Percentiles rank a stretch among this genome's conserved stretches.
Conservation (phyloP, 2,888 invertebrate genomes). For the Cheilosia scutellata region DNA sequence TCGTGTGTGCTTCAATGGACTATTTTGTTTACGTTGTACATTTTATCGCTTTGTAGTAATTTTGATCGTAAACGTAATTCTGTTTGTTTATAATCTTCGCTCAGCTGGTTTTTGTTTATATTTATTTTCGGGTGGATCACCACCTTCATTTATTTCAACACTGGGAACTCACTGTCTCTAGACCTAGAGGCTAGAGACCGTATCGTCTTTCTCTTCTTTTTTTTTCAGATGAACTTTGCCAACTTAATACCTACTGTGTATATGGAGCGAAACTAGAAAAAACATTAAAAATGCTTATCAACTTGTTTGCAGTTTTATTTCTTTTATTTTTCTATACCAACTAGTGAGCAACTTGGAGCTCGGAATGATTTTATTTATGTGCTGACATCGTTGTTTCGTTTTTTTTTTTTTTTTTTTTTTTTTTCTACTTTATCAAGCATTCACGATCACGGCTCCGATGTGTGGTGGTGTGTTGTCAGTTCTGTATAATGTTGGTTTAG, state of each 20-base stretch:
- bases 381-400: not conserved
- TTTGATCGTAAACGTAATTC: conserved; percentile 4
- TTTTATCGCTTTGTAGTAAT: not conserved
- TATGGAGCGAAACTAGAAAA: conserved; percentile 4
- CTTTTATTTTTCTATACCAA: not conserved
- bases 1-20: not conserved
- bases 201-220: not conserved
- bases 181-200: not conserved
- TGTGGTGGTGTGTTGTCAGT: conserved; percentile 10
- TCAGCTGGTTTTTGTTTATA: conserved; percentile 62
- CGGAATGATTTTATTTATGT: conserved; percentile 5
- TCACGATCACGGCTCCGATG: conserved; percentile 31
- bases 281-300: conserved; percentile 44
- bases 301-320: conserved; percentile 17
- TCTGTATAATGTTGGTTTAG: conserved; percentile 1
- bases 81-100: conserved; percentile 56
- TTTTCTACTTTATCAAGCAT: conserved; percentile 29
- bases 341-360: conserved; percentile 14
- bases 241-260: conserved; percentile 13
- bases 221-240: not conserved
- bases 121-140: conserved; percentile 23
- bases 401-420: not conserved
- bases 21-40: conserved; percentile 48
- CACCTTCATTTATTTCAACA: not conserved
- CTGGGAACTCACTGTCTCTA: not conserved